Percentiles rank a stretch among this genome's conserved stretches.
Evolutionary conservation across 30 jellyfish, hydroid and myxozoan species (phyloP).

Genomic region (Hydractinia symbiolongicarpus): DNA sequence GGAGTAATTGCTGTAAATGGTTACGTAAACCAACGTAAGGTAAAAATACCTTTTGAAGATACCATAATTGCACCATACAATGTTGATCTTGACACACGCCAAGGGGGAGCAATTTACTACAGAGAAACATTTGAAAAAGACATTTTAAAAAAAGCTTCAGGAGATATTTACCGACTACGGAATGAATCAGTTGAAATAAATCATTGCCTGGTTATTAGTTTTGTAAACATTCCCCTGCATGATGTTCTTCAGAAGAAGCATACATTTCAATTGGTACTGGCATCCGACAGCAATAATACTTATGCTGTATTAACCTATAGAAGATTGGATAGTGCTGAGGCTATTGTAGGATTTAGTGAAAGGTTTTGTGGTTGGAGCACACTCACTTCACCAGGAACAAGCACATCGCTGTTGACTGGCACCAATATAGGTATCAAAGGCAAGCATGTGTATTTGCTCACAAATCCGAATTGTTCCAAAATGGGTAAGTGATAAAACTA

Average conservation of each 20-base stretch:
- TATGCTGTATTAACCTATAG: background rate
- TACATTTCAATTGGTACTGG: slow-evolving; percentile 5
- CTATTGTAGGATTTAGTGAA: background rate
- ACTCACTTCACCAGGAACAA: background rate
- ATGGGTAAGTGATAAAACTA: background rate
- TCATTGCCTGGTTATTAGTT: background rate
- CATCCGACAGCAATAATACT: background rate
- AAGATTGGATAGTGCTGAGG: background rate
- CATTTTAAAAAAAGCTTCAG: background rate
- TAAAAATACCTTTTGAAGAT: background rate
- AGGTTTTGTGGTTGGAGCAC: slow-evolving; percentile 2
- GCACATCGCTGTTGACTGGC: background rate
- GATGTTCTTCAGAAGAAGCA: background rate
- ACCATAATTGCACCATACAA: background rate
- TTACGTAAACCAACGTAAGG: background rate
- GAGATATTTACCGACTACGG: background rate
- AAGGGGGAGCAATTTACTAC: slow-evolving; percentile 14
- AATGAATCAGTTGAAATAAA: background rate
- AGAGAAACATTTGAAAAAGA: background rate
- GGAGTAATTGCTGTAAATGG: background rate
- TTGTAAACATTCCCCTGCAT: background rate
- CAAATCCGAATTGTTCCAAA: background rate
- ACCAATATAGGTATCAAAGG: slow-evolving; percentile 1
- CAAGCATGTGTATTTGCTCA: slow-evolving; percentile 1
- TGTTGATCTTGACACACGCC: background rate